phyloP scores from a whole-genome alignment of 2,797 vertebrate genomes.

The Cynodonichthys magdalenae region DNA sequence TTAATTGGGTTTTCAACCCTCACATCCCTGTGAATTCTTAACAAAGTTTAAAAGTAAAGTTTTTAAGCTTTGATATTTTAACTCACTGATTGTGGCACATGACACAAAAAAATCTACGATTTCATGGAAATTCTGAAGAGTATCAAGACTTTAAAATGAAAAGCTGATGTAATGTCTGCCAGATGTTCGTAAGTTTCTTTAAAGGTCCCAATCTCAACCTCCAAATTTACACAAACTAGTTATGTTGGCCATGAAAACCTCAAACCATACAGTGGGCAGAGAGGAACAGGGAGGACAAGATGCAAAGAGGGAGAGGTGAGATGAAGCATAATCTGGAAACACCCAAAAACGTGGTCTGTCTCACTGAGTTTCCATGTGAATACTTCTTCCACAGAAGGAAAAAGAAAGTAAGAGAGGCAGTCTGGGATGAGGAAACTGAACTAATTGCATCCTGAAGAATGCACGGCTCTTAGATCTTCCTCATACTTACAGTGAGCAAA shows the following conservation, averaged over 20 bases:
- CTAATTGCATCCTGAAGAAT: conserved; percentile 23
- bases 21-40: too few species aligned
- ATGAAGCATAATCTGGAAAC: conserved; percentile 9
- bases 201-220: conserved; percentile 1
- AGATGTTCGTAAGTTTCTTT: conserved; percentile 23
- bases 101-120: not conserved
- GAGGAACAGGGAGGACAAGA: conserved; percentile 9
- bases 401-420: not conserved
- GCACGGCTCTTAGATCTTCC: conserved; percentile 8
- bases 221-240: conserved; percentile 12
- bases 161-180: conserved; percentile 31
- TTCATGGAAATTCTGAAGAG: not conserved
- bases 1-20: too few species aligned
- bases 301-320: not conserved
- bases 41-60: too few species aligned
- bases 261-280: conserved; percentile 9
- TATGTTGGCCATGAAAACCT: conserved; percentile 10
- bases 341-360: conserved; percentile 18
- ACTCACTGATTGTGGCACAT: too few species aligned
- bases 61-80: too few species aligned
- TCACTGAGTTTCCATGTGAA: conserved; percentile 27
- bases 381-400: not conserved
- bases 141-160: not conserved
- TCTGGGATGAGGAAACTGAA: conserved; percentile 1
- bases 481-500: conserved; percentile 6